A percentile compares a stretch with the other conserved stretches of the same genome.
Evolutionary conservation across 2,888 invertebrate genomes (phyloP).

Genomic region (Pediacus dermestoides): DNA sequence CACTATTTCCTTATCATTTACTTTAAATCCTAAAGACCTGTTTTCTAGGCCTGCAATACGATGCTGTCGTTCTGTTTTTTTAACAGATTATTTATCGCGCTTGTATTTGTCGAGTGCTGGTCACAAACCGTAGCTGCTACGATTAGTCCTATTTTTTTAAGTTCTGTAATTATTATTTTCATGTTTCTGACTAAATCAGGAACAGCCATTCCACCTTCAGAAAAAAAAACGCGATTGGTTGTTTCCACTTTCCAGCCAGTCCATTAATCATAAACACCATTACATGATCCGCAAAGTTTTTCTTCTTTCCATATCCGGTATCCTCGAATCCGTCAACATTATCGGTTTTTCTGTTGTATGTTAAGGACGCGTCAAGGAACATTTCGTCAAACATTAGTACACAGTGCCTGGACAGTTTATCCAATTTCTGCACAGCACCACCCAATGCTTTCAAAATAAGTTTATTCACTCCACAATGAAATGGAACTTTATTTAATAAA

Average conservation of each 20-base stretch:
- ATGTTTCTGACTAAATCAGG: constrained; percentile 3
- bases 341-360: neutral
- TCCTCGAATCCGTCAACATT: constrained; percentile 13
- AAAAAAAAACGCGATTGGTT: constrained; percentile 14
- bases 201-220: constrained; percentile 7
- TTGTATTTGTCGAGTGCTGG: constrained; percentile 10
- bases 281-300: constrained; percentile 16
- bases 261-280: constrained; percentile 19
- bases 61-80: constrained; percentile 2
- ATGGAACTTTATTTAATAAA: constrained; percentile 1
- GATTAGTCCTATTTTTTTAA: constrained; percentile 11
- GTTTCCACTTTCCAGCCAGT: constrained; percentile 14
- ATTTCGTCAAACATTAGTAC: constrained; percentile 1
- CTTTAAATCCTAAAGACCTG: constrained; percentile 1
- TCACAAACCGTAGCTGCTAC: constrained; percentile 13
- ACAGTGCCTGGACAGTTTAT: neutral
- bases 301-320: constrained; percentile 10
- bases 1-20: constrained; percentile 14
- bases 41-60: neutral
- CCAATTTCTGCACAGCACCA: neutral
- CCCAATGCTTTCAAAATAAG: neutral
- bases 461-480: neutral
- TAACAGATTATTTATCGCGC: constrained; percentile 11
- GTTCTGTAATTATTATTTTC: constrained; percentile 7
- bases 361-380: neutral